These are phyloP conservation scores for Lasiurus cinereus DNA, from an alignment of 2,113 vertebrate species.

Conservation along the genomic window DNA sequence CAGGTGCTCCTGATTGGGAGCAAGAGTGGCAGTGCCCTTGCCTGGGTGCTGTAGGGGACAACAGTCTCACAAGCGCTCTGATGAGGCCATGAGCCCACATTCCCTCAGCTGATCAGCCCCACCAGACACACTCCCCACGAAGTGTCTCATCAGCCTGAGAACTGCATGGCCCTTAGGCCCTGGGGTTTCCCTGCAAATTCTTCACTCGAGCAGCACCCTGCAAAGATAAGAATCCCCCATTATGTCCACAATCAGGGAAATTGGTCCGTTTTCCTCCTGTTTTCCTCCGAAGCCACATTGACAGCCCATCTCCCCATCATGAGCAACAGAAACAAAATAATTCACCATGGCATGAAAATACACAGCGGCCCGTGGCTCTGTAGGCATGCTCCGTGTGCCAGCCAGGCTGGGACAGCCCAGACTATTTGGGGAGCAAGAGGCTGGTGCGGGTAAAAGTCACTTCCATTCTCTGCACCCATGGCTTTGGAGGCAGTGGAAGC, in stretches of 20 bases:
- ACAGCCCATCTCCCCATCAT: not conserved
- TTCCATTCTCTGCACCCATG: not conserved
- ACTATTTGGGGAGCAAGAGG: slow-evolving; percentile 60
- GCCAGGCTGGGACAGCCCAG: not conserved
- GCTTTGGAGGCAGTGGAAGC: not conserved
- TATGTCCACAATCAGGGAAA: not conserved
- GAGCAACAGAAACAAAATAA: not conserved
- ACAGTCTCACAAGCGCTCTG: not conserved
- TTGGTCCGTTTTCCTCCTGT: rapidly evolving
- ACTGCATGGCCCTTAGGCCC: not conserved
- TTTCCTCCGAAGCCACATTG: not conserved
- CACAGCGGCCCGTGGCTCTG: not conserved
- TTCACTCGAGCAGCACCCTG: not conserved
- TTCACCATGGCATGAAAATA: rapidly evolving
- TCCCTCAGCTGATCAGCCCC: not conserved
- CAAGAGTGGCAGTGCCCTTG: not conserved
- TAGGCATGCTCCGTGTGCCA: rapidly evolving
- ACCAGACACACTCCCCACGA: rapidly evolving
- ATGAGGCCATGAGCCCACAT: not conserved
- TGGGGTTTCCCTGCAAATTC: not conserved
- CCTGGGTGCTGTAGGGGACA: not conserved
- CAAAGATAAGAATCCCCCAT: not conserved
- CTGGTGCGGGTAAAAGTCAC: not conserved
- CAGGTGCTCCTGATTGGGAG: not conserved
- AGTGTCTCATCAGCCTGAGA: not conserved